Percentiles rank a stretch among this genome's conserved stretches.
Evolutionary conservation across 2,888 invertebrate genomes (phyloP).

Genomic region (Tromatobia lineatoria): DNA sequence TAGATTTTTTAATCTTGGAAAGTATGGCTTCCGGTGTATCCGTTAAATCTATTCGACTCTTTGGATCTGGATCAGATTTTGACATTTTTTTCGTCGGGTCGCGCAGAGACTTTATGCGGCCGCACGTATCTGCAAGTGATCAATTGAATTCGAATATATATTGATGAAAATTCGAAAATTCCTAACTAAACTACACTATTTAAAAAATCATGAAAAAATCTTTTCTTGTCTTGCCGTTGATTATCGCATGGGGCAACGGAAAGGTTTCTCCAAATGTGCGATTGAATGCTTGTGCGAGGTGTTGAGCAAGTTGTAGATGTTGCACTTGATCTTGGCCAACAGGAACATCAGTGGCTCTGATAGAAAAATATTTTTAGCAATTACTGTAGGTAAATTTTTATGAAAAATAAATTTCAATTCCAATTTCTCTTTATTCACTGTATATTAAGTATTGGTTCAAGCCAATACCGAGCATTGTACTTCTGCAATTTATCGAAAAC

Average conservation of each 20-base stretch:
- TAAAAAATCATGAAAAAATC: slow-evolving; percentile 8
- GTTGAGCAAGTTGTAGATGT: slow-evolving; percentile 93
- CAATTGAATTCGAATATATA: neutral
- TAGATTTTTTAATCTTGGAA: slow-evolving; percentile 93
- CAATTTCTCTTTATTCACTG: no score
- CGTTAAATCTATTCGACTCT: slow-evolving; percentile 92
- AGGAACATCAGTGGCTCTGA: slow-evolving; percentile 95
- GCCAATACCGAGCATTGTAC: no score
- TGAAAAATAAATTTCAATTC: no score
- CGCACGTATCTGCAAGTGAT: slow-evolving; percentile 86
- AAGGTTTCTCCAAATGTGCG: slow-evolving; percentile 92
- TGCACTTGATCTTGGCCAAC: slow-evolving; percentile 98
- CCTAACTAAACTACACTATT: neutral
- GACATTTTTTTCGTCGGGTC: slow-evolving; percentile 98
- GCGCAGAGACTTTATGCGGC: slow-evolving; percentile 92
- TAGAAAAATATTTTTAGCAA: slow-evolving; percentile 32
- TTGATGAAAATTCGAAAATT: slow-evolving; percentile 5
- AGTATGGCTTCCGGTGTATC: slow-evolving; percentile 91
- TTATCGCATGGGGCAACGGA: slow-evolving; percentile 90
- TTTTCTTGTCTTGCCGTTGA: slow-evolving; percentile 87
- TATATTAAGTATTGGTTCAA: no score
- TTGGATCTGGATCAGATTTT: slow-evolving; percentile 94
- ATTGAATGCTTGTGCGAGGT: slow-evolving; percentile 94
- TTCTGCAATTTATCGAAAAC: no score
- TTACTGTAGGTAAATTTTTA: neutral